phyloP scores from a whole-genome alignment of 2,888 invertebrate species.

The Drosophila kambysellisi region DNA sequence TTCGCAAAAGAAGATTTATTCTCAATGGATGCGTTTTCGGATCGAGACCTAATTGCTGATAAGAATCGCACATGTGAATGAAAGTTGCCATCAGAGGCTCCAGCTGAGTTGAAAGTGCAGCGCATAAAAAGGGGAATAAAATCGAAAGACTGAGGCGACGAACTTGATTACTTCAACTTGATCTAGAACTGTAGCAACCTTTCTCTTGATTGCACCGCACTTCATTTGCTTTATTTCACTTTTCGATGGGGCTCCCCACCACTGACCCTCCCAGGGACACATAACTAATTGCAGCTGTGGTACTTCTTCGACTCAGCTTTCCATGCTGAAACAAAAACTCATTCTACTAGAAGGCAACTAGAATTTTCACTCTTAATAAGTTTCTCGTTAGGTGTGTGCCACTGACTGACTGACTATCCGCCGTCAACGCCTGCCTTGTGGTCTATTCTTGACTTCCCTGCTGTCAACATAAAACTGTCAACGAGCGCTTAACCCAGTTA shows the following conservation, averaged over 20 bases:
- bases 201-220: slow-evolving; percentile 55
- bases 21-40: slow-evolving; percentile 32
- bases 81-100: slow-evolving; percentile 41
- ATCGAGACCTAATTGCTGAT: slow-evolving; percentile 62
- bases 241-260: slow-evolving; percentile 41
- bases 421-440: slow-evolving; percentile 57
- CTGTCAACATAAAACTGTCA: slow-evolving; percentile 73
- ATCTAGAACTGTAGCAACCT: slow-evolving; percentile 47
- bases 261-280: slow-evolving; percentile 31
- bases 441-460: slow-evolving; percentile 37
- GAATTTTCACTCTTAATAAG: slow-evolving; percentile 79
- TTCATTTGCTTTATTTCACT: slow-evolving; percentile 69
- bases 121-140: slow-evolving; percentile 14
- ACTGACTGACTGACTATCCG: slow-evolving; percentile 65
- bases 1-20: slow-evolving; percentile 31
- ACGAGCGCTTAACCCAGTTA: slow-evolving; percentile 77
- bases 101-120: slow-evolving; percentile 57
- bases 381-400: slow-evolving; percentile 73
- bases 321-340: slow-evolving; percentile 60
- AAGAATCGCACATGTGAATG: slow-evolving; percentile 56
- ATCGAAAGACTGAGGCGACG: slow-evolving; percentile 43
- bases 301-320: slow-evolving; percentile 57
- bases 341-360: slow-evolving; percentile 54
- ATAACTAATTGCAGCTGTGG: slow-evolving; percentile 59
- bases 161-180: slow-evolving; percentile 40